Base-by-base conservation (phyloP, 2,888 invertebrate species). In the Pheosia gnoma region DNA sequence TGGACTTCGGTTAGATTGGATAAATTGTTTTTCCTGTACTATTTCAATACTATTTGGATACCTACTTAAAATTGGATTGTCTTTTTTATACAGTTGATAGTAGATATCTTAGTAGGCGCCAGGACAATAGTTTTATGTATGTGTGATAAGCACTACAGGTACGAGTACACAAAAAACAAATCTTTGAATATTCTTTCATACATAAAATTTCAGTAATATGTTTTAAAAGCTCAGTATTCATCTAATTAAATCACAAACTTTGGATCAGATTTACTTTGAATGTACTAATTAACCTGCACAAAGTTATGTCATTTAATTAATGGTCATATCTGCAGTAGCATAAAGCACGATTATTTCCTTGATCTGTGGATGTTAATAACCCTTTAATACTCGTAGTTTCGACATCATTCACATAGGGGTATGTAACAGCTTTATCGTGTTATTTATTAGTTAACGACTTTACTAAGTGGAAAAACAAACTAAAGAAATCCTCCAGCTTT, bases 321-420 rank as follows among this genome's bases (percentile, higher is more conserved):
- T 65, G 59, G 66, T 57, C 62, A 59, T 67, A 62, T 8, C 9
- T 43, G 43, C 8, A 43, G 8, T 43, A 43, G 10, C 43, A 43
- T 43, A 9, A 9, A 43, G 43, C 10, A 43, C 9, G 9, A 3
- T 10, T 43, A 43, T 43, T 43, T 65, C 70, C 67, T 77, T 74
- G 77, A 77, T 77, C 75, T 77, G 66, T 66, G 72, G 72, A 74
- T 80, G 74, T 70, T 79, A 76, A 78, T 75, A 39, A 59, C 59
- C 73, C 74, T 78, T 81, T 76, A 82, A 71, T 72, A 68, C 72
- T 70, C 60, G 63, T 78, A 78, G 76, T 76, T 78, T 63, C 65
- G 71, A 75, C 67, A 74, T 78, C 72, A 79, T 72, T 80, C 71
- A 78, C 72, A 67, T 65, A 49, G 57, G 57, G 68, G 64, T 64